These are phyloP conservation scores for Cyprinus carpio DNA, from an alignment of 2,113 vertebrate species.

Conservation along the genomic window DNA sequence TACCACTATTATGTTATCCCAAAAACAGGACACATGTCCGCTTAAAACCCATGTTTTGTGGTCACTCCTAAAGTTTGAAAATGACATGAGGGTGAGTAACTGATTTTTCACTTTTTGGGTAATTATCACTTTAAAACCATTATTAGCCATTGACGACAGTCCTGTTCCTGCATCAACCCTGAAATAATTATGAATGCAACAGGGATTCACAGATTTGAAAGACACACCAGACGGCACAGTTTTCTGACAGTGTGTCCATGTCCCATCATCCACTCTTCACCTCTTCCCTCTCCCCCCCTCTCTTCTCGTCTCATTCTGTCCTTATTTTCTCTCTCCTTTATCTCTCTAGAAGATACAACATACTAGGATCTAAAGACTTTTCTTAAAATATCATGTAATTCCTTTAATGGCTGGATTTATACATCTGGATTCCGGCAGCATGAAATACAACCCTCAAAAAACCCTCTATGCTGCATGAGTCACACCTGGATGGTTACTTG, in stretches of 20 bases:
- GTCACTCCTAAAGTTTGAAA: too few relatives aligned
- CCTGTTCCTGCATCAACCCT: background rate
- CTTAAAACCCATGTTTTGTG: too few relatives aligned
- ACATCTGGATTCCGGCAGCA: slow-evolving; percentile 72
- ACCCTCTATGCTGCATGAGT: background rate
- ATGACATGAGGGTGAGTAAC: too few relatives aligned
- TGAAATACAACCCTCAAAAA: slow-evolving; percentile 18
- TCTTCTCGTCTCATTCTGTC: background rate
- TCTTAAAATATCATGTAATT: slow-evolving; percentile 64
- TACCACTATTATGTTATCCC: too few relatives aligned
- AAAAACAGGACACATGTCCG: too few relatives aligned
- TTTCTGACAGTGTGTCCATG: background rate
- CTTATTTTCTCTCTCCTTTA: background rate
- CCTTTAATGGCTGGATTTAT: slow-evolving; percentile 57
- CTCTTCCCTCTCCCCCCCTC: background rate
- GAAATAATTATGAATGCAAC: background rate
- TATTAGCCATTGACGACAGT: background rate
- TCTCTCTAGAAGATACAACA: slow-evolving; percentile 16
- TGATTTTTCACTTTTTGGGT: too few relatives aligned
- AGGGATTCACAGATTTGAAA: background rate
- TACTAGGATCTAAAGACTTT: slow-evolving; percentile 31
- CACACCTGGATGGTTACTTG: background rate
- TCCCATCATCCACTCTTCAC: background rate
- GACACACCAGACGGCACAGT: background rate
- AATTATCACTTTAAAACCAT: background rate